Base-by-base conservation (phyloP, 1,140 invertebrate species). In the Ceratitis capitata region DNA sequence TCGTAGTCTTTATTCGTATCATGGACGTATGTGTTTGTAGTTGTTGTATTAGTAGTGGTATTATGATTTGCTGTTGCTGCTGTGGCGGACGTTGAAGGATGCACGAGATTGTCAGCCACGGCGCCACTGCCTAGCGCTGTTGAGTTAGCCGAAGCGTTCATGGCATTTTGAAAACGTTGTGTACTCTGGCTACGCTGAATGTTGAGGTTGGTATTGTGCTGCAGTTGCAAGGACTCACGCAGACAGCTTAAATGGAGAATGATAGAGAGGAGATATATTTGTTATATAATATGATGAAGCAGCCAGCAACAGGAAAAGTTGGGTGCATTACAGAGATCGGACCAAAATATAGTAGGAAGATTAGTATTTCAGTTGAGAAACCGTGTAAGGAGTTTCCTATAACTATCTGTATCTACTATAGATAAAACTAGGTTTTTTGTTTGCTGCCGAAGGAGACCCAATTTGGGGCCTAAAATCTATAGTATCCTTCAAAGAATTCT, bases 141-240 rank as follows among this genome's bases (percentile, higher is more conserved):
- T 51, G 82, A 23, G 82, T 87, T 87, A 0, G 87, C 78, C 7
- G 86, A 86, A 4, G 86, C 86, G 47, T 91, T 91, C 9, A 91
- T 82, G 0, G 89, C 88, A 56, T 89, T 91, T 78, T 92, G 89
- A 61, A 92, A 91, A 47, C 91, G 86, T 74, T 92, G 91, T 2
- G 90, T 92, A 78, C 91, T 92, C 82, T 92, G 91, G 85, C 91
- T 92, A 16, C 91, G 89, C 84, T 92, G 91, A 26, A 92, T 92
- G 45, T 92, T 92, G 0, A 92, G 85, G 88, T 92, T 92, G 47
- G 91, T 92, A 16, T 91, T 92, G 85, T 92, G 91, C 87, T 92
- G 91, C 32, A 92, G 85, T 87, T 90, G 90, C 64, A 92, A 74
- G n/a, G 90, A 91, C 82, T 92, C 91, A 6, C 91, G 90, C 29